phyloP scores from a whole-genome alignment of 2,888 invertebrate species.

The Ormyrus nitidulus region DNA sequence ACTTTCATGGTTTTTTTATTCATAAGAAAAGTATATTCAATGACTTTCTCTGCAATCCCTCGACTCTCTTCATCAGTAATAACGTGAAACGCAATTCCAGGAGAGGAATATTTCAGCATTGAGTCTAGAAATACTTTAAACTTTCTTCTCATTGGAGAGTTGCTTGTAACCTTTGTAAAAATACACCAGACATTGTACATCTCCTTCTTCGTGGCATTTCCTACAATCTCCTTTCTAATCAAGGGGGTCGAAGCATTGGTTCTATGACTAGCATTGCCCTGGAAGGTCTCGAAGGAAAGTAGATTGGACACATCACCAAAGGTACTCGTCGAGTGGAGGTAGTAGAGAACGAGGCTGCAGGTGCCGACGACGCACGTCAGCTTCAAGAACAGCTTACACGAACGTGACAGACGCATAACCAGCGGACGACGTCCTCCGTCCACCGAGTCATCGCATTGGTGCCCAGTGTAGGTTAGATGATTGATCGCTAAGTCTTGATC shows the following conservation, averaged over 20 bases:
- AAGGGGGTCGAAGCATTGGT: conserved; percentile 28
- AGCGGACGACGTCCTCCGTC: conserved; percentile 15
- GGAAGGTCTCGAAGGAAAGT: not conserved
- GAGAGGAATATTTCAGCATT: conserved; percentile 75
- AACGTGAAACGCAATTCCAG: conserved; percentile 78
- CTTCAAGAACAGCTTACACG: conserved; percentile 36
- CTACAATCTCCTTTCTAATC: not conserved
- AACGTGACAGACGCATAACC: conserved; percentile 54
- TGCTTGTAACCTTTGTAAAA: conserved; percentile 78
- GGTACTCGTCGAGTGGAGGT: conserved; percentile 26
- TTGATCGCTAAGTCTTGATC: not conserved
- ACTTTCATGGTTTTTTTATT: conserved; percentile 74
- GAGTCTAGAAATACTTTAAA: conserved; percentile 77
- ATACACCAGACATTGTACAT: conserved; percentile 78
- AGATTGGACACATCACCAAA: conserved; percentile 8
- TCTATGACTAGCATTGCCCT: conserved; percentile 28
- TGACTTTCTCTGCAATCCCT: conserved; percentile 77
- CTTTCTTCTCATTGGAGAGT: conserved; percentile 77
- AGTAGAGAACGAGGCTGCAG: conserved; percentile 34
- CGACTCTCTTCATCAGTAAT: conserved; percentile 80
- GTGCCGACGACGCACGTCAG: conserved; percentile 12
- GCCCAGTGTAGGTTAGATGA: conserved; percentile 2
- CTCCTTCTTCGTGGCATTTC: not conserved
- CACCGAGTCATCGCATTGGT: conserved; percentile 41
- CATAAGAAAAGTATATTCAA: conserved; percentile 72